Evolutionary conservation across 2,113 vertebrate genomes (phyloP).

Genomic region (Bos javanicus): DNA sequence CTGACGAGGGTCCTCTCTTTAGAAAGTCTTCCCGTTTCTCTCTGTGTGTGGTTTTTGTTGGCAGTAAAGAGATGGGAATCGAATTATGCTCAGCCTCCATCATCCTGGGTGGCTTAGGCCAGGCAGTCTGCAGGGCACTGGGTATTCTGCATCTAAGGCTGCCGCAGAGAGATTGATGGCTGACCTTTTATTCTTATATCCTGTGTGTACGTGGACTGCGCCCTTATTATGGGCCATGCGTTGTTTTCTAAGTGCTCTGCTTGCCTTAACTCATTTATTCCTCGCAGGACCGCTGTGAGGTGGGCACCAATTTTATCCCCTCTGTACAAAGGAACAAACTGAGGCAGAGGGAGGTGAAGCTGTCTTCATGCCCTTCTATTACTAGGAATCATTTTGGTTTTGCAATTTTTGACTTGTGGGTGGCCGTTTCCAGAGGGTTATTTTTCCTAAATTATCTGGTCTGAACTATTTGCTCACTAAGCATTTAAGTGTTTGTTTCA

Average conservation of each 20-base stretch:
- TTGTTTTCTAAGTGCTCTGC: background rate
- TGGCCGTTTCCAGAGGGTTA: background rate
- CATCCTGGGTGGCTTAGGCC: fast-evolving
- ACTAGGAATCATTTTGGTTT: background rate
- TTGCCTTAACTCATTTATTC: background rate
- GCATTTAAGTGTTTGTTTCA: background rate
- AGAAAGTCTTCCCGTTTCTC: background rate
- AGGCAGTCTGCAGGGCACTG: background rate
- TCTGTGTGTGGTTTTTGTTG: background rate
- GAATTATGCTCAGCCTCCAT: background rate
- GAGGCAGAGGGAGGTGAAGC: background rate
- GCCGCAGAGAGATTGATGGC: background rate
- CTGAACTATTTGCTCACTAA: background rate
- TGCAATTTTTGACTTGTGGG: background rate
- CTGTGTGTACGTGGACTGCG: background rate
- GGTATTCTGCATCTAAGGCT: background rate
- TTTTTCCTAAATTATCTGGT: background rate
- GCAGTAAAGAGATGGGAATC: background rate
- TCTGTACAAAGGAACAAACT: background rate
- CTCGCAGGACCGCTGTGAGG: background rate
- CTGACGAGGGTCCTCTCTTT: background rate
- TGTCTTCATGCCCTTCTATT: background rate
- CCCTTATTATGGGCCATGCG: background rate
- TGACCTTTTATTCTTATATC: background rate
- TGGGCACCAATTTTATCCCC: background rate